These are phyloP conservation scores for Ochotona princeps DNA, from an alignment of 2,113 vertebrate genomes.

Conservation along the genomic window DNA sequence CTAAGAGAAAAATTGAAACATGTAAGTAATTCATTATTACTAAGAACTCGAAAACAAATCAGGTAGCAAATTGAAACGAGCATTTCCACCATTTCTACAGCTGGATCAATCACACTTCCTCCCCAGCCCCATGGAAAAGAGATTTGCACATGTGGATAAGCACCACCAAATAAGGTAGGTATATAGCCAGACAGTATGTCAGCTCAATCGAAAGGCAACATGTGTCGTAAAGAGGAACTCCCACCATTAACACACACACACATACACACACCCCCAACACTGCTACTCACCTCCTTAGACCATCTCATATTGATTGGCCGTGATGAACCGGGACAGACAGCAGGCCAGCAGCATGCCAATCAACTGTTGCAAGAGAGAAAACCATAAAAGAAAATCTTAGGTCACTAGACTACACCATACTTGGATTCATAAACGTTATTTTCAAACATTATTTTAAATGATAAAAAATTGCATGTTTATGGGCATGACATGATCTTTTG, in stretches of 20 bases:
- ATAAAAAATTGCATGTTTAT: background rate
- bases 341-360: slow-evolving; percentile 99
- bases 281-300: slow-evolving; percentile 95
- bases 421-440: background rate
- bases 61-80: background rate
- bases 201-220: background rate
- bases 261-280: background rate
- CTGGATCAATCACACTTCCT: background rate
- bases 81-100: background rate
- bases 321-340: slow-evolving; percentile 99
- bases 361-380: slow-evolving; percentile 86
- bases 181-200: background rate
- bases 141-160: background rate
- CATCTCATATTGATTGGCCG: slow-evolving; percentile 99
- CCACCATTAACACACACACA: background rate
- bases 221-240: background rate
- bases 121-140: slow-evolving; percentile 2
- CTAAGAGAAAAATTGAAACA: slow-evolving; percentile 54
- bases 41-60: slow-evolving; percentile 4
- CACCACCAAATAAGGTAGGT: background rate
- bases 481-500: background rate
- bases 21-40: slow-evolving; percentile 25
- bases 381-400: background rate
- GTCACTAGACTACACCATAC: background rate
- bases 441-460: background rate